Evolutionary conservation across 2,113 vertebrate species (phyloP).

Genomic region (Oreotrochilus melanogaster): DNA sequence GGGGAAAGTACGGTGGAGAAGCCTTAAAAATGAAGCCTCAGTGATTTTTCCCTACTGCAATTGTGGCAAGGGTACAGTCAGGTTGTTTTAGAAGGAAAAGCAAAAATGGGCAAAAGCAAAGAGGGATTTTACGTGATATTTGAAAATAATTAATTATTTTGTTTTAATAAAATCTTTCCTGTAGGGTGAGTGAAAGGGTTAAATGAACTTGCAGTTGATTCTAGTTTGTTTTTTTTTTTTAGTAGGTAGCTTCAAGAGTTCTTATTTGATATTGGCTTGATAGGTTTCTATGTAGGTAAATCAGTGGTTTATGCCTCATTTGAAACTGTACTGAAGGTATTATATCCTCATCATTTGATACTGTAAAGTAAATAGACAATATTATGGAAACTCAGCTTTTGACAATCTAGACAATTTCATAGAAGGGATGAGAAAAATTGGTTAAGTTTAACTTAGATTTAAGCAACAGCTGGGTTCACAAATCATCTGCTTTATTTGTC

Average conservation of each 20-base stretch:
- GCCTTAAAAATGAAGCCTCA: background rate
- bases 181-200: background rate
- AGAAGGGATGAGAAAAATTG: background rate
- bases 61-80: background rate
- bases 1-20: background rate
- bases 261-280: background rate
- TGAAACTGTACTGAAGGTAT: background rate
- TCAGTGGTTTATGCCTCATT: background rate
- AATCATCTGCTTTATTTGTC: background rate
- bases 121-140: background rate
- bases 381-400: background rate
- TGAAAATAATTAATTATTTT: background rate
- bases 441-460: background rate
- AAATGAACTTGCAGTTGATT: background rate
- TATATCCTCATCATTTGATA: background rate
- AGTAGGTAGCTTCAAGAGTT: background rate
- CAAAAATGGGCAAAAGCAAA: background rate
- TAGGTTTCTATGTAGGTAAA: background rate
- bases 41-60: background rate
- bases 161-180: background rate
- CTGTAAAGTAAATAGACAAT: conserved; percentile 5
- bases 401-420: conserved; percentile 2
- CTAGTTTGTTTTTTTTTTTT: background rate
- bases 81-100: background rate
- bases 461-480: background rate